Evolutionary conservation across 2,113 vertebrate genomes (phyloP).

Genomic region (Aptenodytes patagonicus): DNA sequence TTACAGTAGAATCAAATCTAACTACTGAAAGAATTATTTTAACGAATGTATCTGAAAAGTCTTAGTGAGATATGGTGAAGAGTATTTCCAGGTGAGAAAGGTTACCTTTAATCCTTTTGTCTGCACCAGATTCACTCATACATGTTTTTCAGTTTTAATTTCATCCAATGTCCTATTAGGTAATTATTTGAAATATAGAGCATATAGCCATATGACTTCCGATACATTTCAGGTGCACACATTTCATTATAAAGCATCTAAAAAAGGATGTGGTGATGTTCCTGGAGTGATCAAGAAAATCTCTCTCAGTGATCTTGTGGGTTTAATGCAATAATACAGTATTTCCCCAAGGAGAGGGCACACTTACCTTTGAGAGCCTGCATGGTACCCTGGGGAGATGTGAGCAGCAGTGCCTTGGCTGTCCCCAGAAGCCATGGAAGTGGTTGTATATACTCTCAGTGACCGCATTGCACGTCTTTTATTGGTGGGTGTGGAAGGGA

Average conservation of each 20-base stretch:
- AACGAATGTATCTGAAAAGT: background rate
- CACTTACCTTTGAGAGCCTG: background rate
- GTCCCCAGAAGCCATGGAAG: background rate
- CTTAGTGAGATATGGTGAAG: background rate
- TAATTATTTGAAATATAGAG: background rate
- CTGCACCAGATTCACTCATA: background rate
- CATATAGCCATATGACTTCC: background rate
- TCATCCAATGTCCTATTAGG: background rate
- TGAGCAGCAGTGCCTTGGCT: background rate
- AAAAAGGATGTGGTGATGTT: background rate
- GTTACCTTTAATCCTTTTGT: background rate
- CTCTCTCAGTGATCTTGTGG: background rate
- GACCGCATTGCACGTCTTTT: fast-evolving
- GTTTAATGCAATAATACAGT: background rate
- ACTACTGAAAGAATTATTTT: background rate
- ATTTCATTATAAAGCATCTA: background rate
- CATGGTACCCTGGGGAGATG: background rate
- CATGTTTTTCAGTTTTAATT: background rate
- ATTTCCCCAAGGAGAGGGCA: background rate
- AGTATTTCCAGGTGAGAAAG: background rate
- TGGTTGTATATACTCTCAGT: background rate
- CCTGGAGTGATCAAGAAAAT: background rate
- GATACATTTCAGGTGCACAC: background rate
- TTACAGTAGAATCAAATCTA: background rate
- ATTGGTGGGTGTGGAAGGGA: background rate